phyloP scores from a whole-genome alignment of 2,797 vertebrate genomes.

The Gambusia yucatana region DNA sequence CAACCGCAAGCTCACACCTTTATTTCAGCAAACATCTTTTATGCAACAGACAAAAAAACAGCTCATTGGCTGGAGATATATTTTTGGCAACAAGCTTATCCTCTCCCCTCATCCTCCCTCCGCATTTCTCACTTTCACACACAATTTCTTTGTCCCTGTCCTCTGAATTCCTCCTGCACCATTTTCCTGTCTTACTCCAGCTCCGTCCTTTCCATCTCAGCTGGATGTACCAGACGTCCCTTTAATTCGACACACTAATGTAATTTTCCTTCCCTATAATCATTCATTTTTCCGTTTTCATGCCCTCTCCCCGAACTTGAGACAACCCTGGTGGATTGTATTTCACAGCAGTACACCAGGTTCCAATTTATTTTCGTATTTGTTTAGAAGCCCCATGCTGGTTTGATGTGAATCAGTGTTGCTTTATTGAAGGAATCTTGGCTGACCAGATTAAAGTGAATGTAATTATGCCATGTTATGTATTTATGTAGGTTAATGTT shows the following conservation, averaged over 20 bases:
- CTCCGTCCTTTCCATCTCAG: constrained; percentile 68
- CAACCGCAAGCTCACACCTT: constrained; percentile 63
- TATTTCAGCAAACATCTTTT: constrained; percentile 53
- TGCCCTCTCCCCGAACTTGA: constrained; percentile 73
- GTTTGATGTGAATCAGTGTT: constrained; percentile 48
- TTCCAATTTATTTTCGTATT: constrained; percentile 71
- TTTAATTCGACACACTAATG: constrained; percentile 78
- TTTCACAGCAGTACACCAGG: constrained; percentile 71
- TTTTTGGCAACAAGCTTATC: constrained; percentile 73
- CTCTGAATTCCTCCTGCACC: constrained; percentile 68
- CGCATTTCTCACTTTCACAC: constrained; percentile 61
- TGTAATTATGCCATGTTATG: constrained; percentile 38
- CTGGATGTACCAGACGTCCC: constrained; percentile 75
- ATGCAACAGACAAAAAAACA: constrained; percentile 50
- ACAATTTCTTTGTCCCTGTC: constrained; percentile 65
- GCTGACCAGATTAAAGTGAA: constrained; percentile 60
- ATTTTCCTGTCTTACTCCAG: constrained; percentile 54
- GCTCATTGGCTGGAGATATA: constrained; percentile 56
- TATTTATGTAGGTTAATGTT: constrained; percentile 35
- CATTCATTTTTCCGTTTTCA: constrained; percentile 75
- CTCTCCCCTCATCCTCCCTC: constrained; percentile 58
- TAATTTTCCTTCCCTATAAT: constrained; percentile 76
- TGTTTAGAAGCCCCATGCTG: constrained; percentile 65
- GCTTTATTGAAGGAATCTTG: constrained; percentile 41
- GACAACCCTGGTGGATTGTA: constrained; percentile 68